phyloP scores from a whole-genome alignment of 2,888 invertebrate species.

The Molanna angustata region DNA sequence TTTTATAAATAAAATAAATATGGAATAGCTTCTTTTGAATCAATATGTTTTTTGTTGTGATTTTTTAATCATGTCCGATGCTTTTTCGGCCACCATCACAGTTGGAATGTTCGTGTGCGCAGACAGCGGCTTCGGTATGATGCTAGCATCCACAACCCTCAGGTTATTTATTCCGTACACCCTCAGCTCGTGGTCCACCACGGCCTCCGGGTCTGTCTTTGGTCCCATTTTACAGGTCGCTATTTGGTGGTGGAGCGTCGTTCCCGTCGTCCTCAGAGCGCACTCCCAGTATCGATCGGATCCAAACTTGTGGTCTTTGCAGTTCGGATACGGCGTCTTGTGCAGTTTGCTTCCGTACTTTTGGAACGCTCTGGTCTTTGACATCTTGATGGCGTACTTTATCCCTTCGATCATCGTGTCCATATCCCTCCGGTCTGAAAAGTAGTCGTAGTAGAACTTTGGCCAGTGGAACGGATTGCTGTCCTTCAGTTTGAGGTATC shows the following conservation, averaged over 20 bases:
- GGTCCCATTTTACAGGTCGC: constrained; percentile 74
- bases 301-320: constrained; percentile 49
- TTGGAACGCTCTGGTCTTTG: constrained; percentile 58
- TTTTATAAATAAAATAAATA: too few species aligned
- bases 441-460: constrained; percentile 77
- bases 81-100: constrained; percentile 71
- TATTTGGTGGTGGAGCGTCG: constrained; percentile 63
- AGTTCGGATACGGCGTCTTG: constrained; percentile 53
- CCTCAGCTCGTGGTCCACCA: constrained; percentile 61
- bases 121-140: constrained; percentile 62
- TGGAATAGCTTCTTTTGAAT: too few species aligned
- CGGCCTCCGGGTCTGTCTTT: constrained; percentile 56
- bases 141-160: constrained; percentile 66
- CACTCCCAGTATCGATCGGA: constrained; percentile 72
- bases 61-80: constrained; percentile 61
- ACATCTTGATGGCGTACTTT: constrained; percentile 59
- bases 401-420: constrained; percentile 60
- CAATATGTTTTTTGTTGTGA: constrained; percentile 42
- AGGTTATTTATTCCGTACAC: constrained; percentile 60
- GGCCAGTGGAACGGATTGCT: constrained; percentile 74
- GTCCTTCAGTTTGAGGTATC: constrained; percentile 65
- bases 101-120: constrained; percentile 69
- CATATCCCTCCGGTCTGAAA: constrained; percentile 62
- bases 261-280: constrained; percentile 58
- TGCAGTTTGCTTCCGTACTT: constrained; percentile 54